These are phyloP conservation scores for Pseudomyrmex gracilis DNA, from an alignment of 1,140 invertebrate genomes.

Conservation along the genomic window DNA sequence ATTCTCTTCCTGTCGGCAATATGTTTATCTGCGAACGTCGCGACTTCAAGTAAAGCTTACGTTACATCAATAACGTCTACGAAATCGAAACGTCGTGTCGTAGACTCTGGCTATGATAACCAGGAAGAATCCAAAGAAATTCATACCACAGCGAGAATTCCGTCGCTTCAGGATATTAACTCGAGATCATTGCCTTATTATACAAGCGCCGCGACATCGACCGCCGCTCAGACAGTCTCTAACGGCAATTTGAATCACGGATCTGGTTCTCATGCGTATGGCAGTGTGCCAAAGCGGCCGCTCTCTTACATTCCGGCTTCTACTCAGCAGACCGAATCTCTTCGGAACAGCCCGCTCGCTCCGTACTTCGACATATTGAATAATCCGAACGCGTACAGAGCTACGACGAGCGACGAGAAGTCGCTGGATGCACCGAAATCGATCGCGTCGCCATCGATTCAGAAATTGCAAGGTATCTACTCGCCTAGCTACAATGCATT, in stretches of 20 bases:
- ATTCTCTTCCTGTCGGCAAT: constrained; percentile 13
- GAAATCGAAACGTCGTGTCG: constrained; percentile 32
- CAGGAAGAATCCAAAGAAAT: not conserved
- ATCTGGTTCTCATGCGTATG: not conserved
- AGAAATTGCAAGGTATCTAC: constrained; percentile 26
- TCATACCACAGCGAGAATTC: not conserved
- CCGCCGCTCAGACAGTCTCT: not conserved
- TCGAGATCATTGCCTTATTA: constrained; percentile 10
- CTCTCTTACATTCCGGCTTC: not conserved
- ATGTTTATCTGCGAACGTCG: constrained; percentile 21
- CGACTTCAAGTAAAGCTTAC: not conserved
- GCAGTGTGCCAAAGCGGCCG: constrained; percentile 27
- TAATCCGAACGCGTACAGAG: constrained; percentile 27
- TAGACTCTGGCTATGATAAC: constrained; percentile 2
- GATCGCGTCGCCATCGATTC: constrained; percentile 19
- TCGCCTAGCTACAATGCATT: constrained; percentile 32
- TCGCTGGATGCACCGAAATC: constrained; percentile 16
- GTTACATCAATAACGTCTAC: constrained; percentile 19
- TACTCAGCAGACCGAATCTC: not conserved
- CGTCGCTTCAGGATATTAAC: not conserved
- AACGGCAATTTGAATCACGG: not conserved
- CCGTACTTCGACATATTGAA: constrained; percentile 47
- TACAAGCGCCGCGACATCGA: not conserved
- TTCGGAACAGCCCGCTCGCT: not conserved
- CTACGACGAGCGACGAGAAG: constrained; percentile 16